Base-by-base conservation (phyloP, 2,113 vertebrate species). In the Anoplopoma fimbria region DNA sequence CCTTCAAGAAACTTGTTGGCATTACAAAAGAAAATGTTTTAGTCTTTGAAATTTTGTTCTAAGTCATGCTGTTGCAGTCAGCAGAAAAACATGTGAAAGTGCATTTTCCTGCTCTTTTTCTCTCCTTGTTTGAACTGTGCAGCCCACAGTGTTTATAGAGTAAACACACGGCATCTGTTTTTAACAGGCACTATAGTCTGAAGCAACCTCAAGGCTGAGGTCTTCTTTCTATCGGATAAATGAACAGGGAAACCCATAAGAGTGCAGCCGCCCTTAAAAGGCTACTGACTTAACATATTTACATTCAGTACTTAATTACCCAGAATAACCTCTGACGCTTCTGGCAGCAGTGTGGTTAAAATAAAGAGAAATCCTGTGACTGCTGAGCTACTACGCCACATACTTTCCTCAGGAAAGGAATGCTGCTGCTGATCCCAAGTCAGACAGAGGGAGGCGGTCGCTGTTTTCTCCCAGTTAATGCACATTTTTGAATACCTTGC, bases 321-420 rank as follows among this genome's bases (percentile, higher is more conserved):
- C 86, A 88, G 88, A 91, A 93, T 92, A 93, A 88, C 86, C 70
- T 81, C 85, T 88, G 89, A 90, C 82, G 68, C 47, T 64, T 55
- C 77, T 40, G 81, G 72, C 92, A 81, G 84, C 25, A 21, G 70
- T 6, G 84, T 77, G 77, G 83, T 86, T 85, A 75, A 91, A 93
- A 83, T 79, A 86, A n/a, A 89, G 89, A 91, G 86, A 87, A 93
- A 93, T 90, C 89, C 90, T 93, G 92, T 84, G 92, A 93, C 90
- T 88, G 88, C 92, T 73, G 90, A 78, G 34, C 88, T 91, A 92
- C 93, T 89, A 93, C 87, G 53, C 80, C 77, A 55, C 92, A 93
- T 93, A 93, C 86, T 93, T 93, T 88, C 83, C 91, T 77, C 83
- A 49, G 89, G 88, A 91, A 88, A 91, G 93, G 93, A 94, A 93